These are phyloP conservation scores for Anolis carolinensis DNA, from an alignment of 2,113 vertebrate species.

Conservation along the genomic window DNA sequence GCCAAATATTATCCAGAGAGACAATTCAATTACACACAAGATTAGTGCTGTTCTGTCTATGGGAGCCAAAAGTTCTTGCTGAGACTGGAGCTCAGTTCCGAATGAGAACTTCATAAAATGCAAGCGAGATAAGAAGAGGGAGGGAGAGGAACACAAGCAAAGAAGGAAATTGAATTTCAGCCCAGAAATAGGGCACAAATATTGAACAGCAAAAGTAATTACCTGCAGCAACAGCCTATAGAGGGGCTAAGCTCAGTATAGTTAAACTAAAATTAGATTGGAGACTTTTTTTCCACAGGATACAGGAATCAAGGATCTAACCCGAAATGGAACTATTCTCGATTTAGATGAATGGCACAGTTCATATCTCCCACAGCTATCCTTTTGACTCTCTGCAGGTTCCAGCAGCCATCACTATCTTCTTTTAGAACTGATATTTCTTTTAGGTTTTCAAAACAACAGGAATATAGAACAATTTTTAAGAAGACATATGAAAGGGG, in stretches of 20 bases:
- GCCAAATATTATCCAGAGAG: conserved; percentile 42
- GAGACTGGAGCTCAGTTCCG: background rate
- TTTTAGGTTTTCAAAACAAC: conserved; percentile 11
- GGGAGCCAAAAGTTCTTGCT: background rate
- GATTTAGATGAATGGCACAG: conserved; percentile 11
- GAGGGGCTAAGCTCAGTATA: conserved; percentile 1
- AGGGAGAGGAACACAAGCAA: background rate
- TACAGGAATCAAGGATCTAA: background rate
- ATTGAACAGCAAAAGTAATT: conserved; percentile 38
- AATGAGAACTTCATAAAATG: conserved; percentile 50
- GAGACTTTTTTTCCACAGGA: conserved; percentile 23
- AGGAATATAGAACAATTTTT: conserved; percentile 9
- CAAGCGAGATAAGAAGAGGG: background rate
- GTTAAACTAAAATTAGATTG: conserved; percentile 19
- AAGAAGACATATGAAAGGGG: background rate
- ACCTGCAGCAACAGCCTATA: background rate
- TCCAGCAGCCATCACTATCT: background rate
- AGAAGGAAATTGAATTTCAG: background rate
- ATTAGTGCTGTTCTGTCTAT: conserved; percentile 49
- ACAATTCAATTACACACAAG: conserved; percentile 64
- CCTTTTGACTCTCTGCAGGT: background rate
- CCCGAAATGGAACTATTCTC: conserved; percentile 11
- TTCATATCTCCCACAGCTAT: conserved; percentile 10
- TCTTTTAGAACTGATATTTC: conserved; percentile 14
- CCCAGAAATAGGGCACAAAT: conserved; percentile 22